Base-by-base conservation (phyloP, 30 jellyfish, hydroid and myxozoan species). In the Nemopilema nomurai region DNA sequence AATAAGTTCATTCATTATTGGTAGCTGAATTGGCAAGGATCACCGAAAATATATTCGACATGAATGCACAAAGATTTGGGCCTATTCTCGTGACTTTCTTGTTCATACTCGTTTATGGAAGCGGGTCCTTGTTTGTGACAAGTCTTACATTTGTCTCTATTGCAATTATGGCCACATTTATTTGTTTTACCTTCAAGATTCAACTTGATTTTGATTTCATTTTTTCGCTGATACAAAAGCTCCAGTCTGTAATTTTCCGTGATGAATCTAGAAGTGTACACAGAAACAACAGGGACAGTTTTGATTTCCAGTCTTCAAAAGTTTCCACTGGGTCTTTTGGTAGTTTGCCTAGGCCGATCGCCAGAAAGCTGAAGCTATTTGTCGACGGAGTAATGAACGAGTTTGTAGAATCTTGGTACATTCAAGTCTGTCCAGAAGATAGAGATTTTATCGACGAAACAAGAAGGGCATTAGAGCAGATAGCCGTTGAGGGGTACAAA, bases 291-390 rank as follows among this genome's bases (percentile, higher is more conserved):
- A 49, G 20, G 0, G 65, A 64, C 18, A 71, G 52, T 18, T 20
- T 22, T 51, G 62, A 18, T 18, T 66, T 21, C 49, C 62, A 26
- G 27, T 25, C 80, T 27, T 27, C 4, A 0, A 24, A 0, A 21
- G 64, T 33, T 8, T 16, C 73, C 7, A 49, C 73, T 28, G 78
- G 62, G 24, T 52, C 91, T 17, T 70, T 94, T 18, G 67, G 85
- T 67, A 87, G 76, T 20, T 92, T 94, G 29, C 99, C 99, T 8
- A 89, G 92, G 71, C 99, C 99, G 13, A 89, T 94, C 32, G 97
- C 96, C 18, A 83, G 90, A 25, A 84, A 82, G 27, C 26, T 94
- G n/a, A 83, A 69, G 63, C 76, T 67, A n/a, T 25, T 88, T 69
- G 78, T 89, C 33, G 96, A 89, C 62, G 88, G 96, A 16, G 94